Conservation (phyloP, 2,888 invertebrate species). For the Zhuqinia jingwanae region DNA sequence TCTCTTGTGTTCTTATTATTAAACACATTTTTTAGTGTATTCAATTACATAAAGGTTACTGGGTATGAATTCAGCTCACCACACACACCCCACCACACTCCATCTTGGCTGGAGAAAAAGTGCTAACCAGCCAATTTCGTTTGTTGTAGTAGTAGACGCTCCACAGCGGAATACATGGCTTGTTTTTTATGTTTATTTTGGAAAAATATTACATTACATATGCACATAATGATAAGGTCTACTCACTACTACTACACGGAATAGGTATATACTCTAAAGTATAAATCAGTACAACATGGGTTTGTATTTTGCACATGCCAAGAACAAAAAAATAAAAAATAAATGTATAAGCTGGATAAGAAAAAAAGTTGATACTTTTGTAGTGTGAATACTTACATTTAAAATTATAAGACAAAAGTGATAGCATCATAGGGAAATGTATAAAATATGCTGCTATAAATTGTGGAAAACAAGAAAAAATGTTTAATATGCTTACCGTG, state of each 20-base stretch:
- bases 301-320: no score
- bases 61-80: background rate
- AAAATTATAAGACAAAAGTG: background rate
- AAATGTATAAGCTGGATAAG: background rate
- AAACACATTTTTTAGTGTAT: background rate
- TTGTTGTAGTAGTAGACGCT: background rate
- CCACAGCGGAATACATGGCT: background rate
- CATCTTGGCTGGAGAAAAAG: background rate
- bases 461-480: no score
- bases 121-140: background rate
- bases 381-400: background rate
- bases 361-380: background rate
- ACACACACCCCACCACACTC: no score
- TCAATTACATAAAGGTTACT: constrained; percentile 8
- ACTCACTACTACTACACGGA: no score
- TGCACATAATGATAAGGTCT: no score
- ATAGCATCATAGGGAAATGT: background rate
- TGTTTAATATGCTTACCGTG: no score
- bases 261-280: no score
- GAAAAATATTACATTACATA: background rate
- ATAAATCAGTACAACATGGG: no score
- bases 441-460: background rate
- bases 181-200: background rate
- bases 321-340: no score
- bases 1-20: no score